Conservation (phyloP, 2,888 invertebrate genomes). For the Dyspetes luteomarginatus region DNA sequence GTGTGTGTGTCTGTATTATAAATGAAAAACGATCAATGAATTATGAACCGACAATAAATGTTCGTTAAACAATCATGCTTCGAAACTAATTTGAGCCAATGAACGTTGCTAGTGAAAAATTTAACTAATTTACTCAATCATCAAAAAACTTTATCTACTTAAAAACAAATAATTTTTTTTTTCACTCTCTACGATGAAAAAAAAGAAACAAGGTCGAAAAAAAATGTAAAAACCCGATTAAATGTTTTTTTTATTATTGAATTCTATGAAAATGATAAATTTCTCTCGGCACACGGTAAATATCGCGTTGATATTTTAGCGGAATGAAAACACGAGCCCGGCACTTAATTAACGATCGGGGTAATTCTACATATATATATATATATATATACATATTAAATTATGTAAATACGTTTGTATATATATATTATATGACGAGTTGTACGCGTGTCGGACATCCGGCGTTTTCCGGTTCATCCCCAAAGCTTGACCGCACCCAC, state of each 20-base stretch:
- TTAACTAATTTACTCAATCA: constrained; percentile 59
- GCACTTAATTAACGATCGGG: constrained; percentile 36
- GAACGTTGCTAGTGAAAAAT: constrained; percentile 53
- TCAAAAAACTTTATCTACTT: constrained; percentile 21
- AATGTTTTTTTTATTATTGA: background rate
- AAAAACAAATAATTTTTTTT: background rate
- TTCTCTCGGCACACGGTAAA: background rate
- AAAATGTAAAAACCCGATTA: constrained; percentile 11
- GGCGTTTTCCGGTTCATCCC: constrained; percentile 39
- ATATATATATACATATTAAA: constrained; percentile 56
- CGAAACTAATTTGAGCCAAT: constrained; percentile 59
- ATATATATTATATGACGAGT: constrained; percentile 21
- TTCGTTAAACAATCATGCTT: constrained; percentile 63
- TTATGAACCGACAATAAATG: constrained; percentile 13
- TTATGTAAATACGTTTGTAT: constrained; percentile 10
- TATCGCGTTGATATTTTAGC: constrained; percentile 23
- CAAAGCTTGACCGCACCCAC: constrained; percentile 26
- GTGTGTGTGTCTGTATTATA: background rate
- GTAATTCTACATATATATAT: constrained; percentile 51
- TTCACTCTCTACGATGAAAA: constrained; percentile 34
- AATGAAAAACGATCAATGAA: constrained; percentile 21
- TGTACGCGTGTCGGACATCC: constrained; percentile 63
- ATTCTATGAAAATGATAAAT: constrained; percentile 6
- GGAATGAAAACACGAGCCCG: constrained; percentile 27
- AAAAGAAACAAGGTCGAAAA: constrained; percentile 2